Evolutionary conservation across 1,140 invertebrate genomes (phyloP).

Genomic region (Philopotamus ludificatus): DNA sequence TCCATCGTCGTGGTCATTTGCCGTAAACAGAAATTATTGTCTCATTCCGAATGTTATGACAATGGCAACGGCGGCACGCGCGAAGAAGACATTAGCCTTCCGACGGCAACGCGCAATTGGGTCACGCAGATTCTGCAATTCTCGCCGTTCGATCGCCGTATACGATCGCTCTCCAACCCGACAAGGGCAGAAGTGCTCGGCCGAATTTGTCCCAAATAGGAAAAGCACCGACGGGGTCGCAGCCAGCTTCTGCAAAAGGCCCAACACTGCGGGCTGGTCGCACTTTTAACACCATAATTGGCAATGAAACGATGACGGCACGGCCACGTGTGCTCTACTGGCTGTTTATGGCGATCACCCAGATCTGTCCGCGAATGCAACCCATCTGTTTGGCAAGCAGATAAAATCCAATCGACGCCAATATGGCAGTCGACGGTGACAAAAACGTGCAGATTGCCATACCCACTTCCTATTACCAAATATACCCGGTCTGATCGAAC

Average conservation of each 20-base stretch:
- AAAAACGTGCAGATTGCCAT: neutral
- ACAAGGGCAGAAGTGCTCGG: neutral
- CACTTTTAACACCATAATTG: conserved; percentile 11
- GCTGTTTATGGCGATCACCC: conserved; percentile 14
- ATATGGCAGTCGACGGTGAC: neutral
- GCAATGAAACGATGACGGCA: conserved; percentile 10
- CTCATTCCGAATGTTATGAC: too few relatives aligned
- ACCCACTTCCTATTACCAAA: neutral
- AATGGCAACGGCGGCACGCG: too few relatives aligned
- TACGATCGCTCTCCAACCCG: neutral
- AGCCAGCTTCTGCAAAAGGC: neutral
- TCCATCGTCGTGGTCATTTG: too few relatives aligned
- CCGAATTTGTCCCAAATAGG: conserved; percentile 8
- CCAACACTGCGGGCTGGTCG: neutral
- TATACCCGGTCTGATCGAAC: neutral
- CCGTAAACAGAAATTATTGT: too few relatives aligned
- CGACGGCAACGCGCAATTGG: too few relatives aligned
- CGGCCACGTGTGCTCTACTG: conserved; percentile 2
- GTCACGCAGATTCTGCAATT: too few relatives aligned
- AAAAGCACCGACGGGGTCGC: neutral
- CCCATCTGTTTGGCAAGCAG: neutral
- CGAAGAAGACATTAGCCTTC: too few relatives aligned
- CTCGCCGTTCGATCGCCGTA: neutral
- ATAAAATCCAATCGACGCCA: neutral
- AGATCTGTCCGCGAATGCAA: neutral